Evolutionary conservation across 2,888 invertebrate genomes (phyloP).

Genomic region (Torymus auratus): DNA sequence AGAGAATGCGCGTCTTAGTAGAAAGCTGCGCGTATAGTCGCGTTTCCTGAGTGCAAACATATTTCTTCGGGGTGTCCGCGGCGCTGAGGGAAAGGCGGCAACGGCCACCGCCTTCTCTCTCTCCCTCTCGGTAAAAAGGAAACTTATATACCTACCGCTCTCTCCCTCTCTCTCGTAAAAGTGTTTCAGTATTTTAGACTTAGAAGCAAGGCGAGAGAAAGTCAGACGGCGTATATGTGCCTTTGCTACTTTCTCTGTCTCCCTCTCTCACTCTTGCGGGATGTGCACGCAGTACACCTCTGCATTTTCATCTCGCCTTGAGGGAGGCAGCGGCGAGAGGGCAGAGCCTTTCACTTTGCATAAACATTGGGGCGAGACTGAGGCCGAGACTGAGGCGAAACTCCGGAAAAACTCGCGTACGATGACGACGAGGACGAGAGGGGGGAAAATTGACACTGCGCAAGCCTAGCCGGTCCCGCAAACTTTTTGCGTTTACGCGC

Average conservation of each 20-base stretch:
- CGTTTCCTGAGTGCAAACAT: constrained; percentile 58
- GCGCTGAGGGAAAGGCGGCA: neutral
- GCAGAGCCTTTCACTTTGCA: constrained; percentile 43
- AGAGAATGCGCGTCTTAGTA: constrained; percentile 25
- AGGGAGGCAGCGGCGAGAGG: neutral
- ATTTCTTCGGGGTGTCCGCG: constrained; percentile 56
- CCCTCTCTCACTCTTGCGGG: constrained; percentile 18
- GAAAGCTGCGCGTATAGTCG: constrained; percentile 37
- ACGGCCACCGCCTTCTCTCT: constrained; percentile 1
- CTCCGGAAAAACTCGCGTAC: constrained; percentile 36
- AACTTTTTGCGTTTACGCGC: neutral
- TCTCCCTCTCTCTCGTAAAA: constrained; percentile 51
- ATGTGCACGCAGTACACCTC: neutral
- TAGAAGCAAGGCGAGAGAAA: constrained; percentile 32
- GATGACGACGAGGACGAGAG: too few species aligned
- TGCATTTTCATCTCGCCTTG: constrained; percentile 49
- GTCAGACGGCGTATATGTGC: constrained; percentile 6
- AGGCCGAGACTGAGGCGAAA: constrained; percentile 6
- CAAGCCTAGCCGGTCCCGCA: neutral
- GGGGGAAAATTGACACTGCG: neutral
- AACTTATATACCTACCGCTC: constrained; percentile 56
- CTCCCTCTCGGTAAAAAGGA: constrained; percentile 48
- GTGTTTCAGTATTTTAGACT: constrained; percentile 60
- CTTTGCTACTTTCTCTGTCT: constrained; percentile 9
- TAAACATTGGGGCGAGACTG: constrained; percentile 46